Evolutionary conservation across 2,888 invertebrate genomes (phyloP), one percentile per base, ranked within the genome.

Genomic region (Eremobia ochroleuca): DNA sequence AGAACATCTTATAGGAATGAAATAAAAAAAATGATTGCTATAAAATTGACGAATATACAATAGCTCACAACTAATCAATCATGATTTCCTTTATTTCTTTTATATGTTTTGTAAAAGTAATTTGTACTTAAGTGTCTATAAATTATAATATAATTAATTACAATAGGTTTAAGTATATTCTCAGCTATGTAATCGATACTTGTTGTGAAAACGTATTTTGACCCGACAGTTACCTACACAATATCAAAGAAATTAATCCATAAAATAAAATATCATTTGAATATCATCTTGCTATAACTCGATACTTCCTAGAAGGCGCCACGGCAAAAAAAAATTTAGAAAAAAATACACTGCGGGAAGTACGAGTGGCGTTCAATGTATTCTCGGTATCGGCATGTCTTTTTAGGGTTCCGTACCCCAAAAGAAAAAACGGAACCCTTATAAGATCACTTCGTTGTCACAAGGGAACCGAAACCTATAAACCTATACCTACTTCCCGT

Each of bases 281-380:
- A 65, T 81, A 83, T 83, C 77, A 37, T 72, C 71, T 83, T 77
- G 71, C 85, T 74, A 81, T 64, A 83, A 83, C 68, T 58, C 34
- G 82, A 83, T 83, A 83, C 71, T 85, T 77, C 78, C 81, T 68
- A 49, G 61, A 77, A 11, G 34, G 52, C n/a, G 66, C 52, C 34
- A 62, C 34, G 1, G 55, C 34, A 40, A 37, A 73, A 65, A 71
- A 64, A 71, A 59, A 5, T 34, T 55, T 4, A 13, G 55, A 9
- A 46, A 73, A 65, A 81, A 62, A 73, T 25, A 43, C 31, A 46
- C 59, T 67, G 18, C 58, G 31, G 11, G 9, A 52, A 25, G 25
- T 3, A 55, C n/a, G 46, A 71, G n/a, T n/a, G n/a, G n/a, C n/a
- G n/a, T n/a, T n/a, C n/a, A n/a, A n/a, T n/a, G n/a, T n/a, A n/a